Base-by-base conservation (phyloP, 2,888 invertebrate genomes). In the Lapara coniferarum region DNA sequence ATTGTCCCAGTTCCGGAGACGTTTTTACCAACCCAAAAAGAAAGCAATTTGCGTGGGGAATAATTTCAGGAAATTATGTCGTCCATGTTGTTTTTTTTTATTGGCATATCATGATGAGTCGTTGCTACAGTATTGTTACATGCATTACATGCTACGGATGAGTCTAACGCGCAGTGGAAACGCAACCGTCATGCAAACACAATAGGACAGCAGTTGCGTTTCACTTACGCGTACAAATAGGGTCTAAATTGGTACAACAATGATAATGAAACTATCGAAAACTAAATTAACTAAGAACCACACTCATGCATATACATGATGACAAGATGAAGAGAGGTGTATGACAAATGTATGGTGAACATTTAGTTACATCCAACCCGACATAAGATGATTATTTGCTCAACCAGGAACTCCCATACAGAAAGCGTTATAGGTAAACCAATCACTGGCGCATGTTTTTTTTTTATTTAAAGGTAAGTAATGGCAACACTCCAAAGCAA, bases 231-330 rank as follows among this genome's bases (percentile, higher is more conserved):
- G 19, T 55, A 63, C 49, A 13, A 63, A 63, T 49, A 63, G 13
- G 8, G 1, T 49, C 19, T 63, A 46, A 73, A 71, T 59, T 72
- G 75, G 78, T 85, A 86, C 85, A 85, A 80, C 79, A 78, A 85
- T 84, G 83, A 77, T 73, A 77, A 79, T 73, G 70, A 69, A 72
- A 70, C 70, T 72, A 72, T 78, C 75, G 73, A 78, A 75, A 78
- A 78, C 72, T 78, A 72, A 74, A 75, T 74, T 77, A 75, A 55
- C 82, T 83, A 84, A 83, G 81, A 93, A 93, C 93, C 93, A 93
- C 93, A 93, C 93, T 93, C 93, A 92, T 93, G 93, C 93, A 93
- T 86, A 86, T 88, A 90, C 85, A 89, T 90, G 86, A 85, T 77
- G 73, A 78, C 71, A 77, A 66, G 72, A 76, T 73, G 74, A 77